These are phyloP conservation scores for Clostera curtula DNA, from an alignment of 2,888 invertebrate genomes.

Conservation along the genomic window DNA sequence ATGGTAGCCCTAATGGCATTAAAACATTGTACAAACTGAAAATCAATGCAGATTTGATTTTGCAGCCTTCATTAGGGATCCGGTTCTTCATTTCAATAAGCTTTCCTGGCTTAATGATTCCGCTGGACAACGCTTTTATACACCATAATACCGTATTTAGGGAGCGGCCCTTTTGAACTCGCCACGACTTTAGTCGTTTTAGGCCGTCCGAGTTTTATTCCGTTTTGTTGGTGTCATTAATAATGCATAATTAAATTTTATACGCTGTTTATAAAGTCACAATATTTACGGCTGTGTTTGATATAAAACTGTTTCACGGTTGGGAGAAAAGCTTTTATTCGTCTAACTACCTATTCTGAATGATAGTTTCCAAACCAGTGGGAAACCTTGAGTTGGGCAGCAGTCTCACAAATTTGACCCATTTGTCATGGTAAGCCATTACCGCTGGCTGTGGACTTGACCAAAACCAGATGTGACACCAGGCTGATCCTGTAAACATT, in stretches of 20 bases:
- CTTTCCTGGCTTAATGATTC: constrained; percentile 62
- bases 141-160: constrained; percentile 65
- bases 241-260: constrained; percentile 46
- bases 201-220: constrained; percentile 39
- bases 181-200: constrained; percentile 36
- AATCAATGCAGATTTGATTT: constrained; percentile 70
- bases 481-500: no score
- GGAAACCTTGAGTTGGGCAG: no score
- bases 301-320: constrained; percentile 7
- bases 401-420: no score
- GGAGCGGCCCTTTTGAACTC: constrained; percentile 63
- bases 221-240: constrained; percentile 40
- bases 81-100: constrained; percentile 71
- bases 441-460: no score
- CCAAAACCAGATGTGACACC: no score
- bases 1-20: constrained; percentile 32
- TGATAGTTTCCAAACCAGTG: constrained; percentile 27
- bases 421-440: no score
- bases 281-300: constrained; percentile 27
- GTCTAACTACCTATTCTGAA: constrained; percentile 5
- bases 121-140: constrained; percentile 62
- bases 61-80: constrained; percentile 70
- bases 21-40: constrained; percentile 57
- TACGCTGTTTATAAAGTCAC: constrained; percentile 32
- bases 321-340: constrained; percentile 4